phyloP scores from a whole-genome alignment of 2,113 vertebrate species.

The Ploceus nigricollis region DNA sequence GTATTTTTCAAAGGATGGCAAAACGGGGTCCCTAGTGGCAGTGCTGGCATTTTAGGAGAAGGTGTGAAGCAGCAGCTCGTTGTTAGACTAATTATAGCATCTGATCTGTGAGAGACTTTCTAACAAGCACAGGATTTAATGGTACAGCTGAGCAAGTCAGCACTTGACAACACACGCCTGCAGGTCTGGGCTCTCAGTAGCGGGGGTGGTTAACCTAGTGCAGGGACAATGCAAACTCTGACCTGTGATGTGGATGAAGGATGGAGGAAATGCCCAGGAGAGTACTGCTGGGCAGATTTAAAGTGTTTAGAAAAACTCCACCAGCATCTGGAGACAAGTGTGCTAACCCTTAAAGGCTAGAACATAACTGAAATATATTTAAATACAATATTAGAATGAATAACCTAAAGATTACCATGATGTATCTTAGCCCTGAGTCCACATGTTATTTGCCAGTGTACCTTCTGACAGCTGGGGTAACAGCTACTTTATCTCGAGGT shows the following conservation, averaged over 20 bases:
- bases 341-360: not conserved
- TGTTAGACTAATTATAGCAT: not conserved
- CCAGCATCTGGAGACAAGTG: not conserved
- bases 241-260: not conserved
- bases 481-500: not conserved
- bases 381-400: not conserved
- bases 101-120: not conserved
- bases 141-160: not conserved
- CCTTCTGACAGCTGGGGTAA: not conserved
- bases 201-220: not conserved
- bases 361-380: not conserved
- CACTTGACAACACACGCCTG: not conserved
- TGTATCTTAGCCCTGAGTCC: not conserved
- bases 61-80: not conserved
- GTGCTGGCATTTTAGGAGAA: not conserved
- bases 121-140: not conserved
- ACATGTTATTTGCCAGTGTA: not conserved
- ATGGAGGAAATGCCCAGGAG: not conserved
- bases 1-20: not conserved
- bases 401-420: not conserved
- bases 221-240: not conserved
- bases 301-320: not conserved
- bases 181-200: accelerated
- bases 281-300: not conserved
- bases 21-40: conserved; percentile 10